A percentile compares a stretch with the other conserved stretches of the same genome.
Conservation (phyloP, 2,113 vertebrate species). For the Amazona guildingii region DNA sequence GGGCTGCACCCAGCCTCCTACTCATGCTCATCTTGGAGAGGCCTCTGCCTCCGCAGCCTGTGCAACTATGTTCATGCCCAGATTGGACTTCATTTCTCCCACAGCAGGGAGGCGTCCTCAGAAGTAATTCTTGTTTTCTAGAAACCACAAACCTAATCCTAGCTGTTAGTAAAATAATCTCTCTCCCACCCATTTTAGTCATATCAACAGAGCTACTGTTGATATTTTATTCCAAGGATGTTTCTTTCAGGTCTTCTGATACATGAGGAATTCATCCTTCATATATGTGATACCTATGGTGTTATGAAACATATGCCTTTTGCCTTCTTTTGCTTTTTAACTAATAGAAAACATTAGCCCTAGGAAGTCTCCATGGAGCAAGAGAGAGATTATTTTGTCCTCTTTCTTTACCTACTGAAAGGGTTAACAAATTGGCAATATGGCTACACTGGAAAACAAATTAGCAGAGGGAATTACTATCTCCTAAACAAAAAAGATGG, state of each 20-base stretch:
- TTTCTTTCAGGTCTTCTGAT: neutral
- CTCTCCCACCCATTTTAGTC: neutral
- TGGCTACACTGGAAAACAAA: neutral
- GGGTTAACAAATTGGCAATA: neutral
- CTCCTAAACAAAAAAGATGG: neutral
- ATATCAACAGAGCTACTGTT: neutral
- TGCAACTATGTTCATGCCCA: neutral
- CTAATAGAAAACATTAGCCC: neutral
- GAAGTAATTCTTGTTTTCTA: neutral
- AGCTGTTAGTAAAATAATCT: neutral
- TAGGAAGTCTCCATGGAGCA: neutral
- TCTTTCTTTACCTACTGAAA: neutral
- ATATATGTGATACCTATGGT: neutral
- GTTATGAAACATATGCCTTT: neutral
- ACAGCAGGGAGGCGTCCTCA: neutral
- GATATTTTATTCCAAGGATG: neutral
- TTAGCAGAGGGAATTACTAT: neutral
- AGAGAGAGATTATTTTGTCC: neutral
- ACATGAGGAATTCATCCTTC: neutral
- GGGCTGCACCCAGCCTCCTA: neutral
- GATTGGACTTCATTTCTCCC: neutral
- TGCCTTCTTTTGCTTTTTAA: neutral
- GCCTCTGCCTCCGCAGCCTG: neutral
- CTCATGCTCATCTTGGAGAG: fast-evolving
- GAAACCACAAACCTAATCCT: neutral